Evolutionary conservation across 2,888 invertebrate species (phyloP), one percentile per base, ranked within the genome.

Genomic region (Laspeyria flexula): DNA sequence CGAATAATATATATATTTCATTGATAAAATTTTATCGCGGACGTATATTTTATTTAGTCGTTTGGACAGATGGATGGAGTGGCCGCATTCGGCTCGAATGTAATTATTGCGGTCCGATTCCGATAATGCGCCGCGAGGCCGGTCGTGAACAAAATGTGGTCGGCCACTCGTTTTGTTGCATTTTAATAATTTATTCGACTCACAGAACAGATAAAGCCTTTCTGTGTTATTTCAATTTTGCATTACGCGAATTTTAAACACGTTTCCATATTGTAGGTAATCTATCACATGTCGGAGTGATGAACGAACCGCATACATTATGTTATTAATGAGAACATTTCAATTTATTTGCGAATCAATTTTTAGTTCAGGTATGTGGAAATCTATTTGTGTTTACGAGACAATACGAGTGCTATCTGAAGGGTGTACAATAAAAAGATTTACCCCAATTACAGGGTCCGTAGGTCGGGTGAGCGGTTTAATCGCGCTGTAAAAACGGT

Each of bases 61-160:
- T 78, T 79, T 75, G 84, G 78, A 86, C 85, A 83, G 85, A 85
- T 80, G 85, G 85, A 88, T 81, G 79, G 79, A 83, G 81, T 73
- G 81, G 83, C 77, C 79, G 85, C 84, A 77, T 86, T 86, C 87
- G 79, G 80, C 79, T 80, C 83, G 85, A 86, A 88, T 90, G 90
- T 91, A 90, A 91, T 91, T 90, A 90, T 83, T 87, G 90, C 83
- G 88, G 90, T 86, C 80, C 85, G 89, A 85, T 89, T 89, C 83
- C 88, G 90, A 90, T 90, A 90, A 90, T 90, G 85, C 83, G 83
- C 81, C 71, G 81, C 84, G 86, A 84, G 87, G 85, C 83, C 81
- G 84, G 66, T 69, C 75, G 78, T 79, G 83, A 75, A 79, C 85
- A 70, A 83, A 89, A 87, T 89, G 87, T 79, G 88, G 86, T 87